Evolutionary conservation across 2,113 vertebrate genomes (phyloP).

Genomic region (Empidonax alnorum): DNA sequence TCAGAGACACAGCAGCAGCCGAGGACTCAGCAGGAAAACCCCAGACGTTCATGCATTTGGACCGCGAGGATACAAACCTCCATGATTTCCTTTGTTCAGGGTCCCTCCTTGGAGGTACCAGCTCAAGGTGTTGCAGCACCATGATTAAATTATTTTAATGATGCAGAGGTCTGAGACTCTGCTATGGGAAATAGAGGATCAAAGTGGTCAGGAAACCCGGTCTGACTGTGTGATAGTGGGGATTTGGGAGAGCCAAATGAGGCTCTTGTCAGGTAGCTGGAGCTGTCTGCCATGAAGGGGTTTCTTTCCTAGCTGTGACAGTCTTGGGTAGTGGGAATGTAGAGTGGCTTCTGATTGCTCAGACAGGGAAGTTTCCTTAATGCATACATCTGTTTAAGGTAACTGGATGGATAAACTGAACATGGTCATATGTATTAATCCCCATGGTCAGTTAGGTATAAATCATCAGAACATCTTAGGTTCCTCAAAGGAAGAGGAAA

Average conservation of each 20-base stretch:
- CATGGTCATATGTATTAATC: neutral
- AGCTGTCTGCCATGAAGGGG: neutral
- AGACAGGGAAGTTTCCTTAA: neutral
- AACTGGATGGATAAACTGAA: neutral
- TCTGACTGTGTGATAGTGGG: neutral
- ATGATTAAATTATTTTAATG: neutral
- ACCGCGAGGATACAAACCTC: fast-evolving
- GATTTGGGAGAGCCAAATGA: neutral
- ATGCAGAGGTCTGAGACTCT: neutral
- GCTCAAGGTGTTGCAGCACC: fast-evolving
- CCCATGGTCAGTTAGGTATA: neutral
- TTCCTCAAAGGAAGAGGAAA: neutral
- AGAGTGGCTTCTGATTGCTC: neutral
- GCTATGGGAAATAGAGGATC: neutral
- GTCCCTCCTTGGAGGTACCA: neutral
- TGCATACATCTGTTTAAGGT: neutral
- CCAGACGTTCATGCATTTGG: fast-evolving
- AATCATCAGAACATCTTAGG: neutral
- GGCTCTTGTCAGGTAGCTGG: neutral
- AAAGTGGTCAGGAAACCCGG: neutral
- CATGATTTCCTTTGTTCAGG: neutral
- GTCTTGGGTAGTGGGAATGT: neutral
- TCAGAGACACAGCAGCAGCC: neutral
- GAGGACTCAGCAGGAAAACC: neutral
- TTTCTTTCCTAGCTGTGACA: neutral